A percentile compares a stretch with the other conserved stretches of the same genome.
These are phyloP conservation scores for Helogale parvula DNA, from an alignment of 2,113 vertebrate genomes.

Conservation along the genomic window DNA sequence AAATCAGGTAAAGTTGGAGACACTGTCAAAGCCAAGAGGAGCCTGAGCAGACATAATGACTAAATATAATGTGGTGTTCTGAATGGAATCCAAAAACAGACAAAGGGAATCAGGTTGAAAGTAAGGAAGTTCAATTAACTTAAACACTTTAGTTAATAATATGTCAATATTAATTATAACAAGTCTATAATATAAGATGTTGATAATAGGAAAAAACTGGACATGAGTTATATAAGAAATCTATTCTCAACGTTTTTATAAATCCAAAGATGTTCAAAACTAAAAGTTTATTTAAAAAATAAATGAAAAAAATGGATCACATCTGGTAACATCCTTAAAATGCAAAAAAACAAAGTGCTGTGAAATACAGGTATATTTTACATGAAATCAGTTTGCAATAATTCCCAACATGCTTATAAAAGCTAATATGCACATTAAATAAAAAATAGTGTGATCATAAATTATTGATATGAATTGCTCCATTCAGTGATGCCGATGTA, in stretches of 20 bases:
- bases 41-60: neutral
- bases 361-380: slow-evolving; percentile 38
- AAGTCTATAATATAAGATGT: neutral
- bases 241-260: neutral
- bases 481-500: slow-evolving; percentile 58
- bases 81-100: neutral
- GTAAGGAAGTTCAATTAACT: neutral
- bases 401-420: slow-evolving; percentile 70
- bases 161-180: neutral
- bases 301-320: neutral
- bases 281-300: neutral
- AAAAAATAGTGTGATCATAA: slow-evolving; percentile 59
- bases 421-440: slow-evolving; percentile 73
- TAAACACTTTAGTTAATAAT: neutral
- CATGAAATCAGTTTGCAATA: slow-evolving; percentile 60
- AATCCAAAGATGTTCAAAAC: slow-evolving; percentile 39
- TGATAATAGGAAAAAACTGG: neutral
- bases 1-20: neutral
- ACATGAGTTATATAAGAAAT: neutral
- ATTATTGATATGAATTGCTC: slow-evolving; percentile 77
- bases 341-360: slow-evolving; percentile 42
- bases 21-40: neutral
- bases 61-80: neutral
- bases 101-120: neutral
- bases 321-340: slow-evolving; percentile 42